These are phyloP conservation scores for Scomber scombrus DNA, from an alignment of 2,113 vertebrate genomes.

Conservation along the genomic window DNA sequence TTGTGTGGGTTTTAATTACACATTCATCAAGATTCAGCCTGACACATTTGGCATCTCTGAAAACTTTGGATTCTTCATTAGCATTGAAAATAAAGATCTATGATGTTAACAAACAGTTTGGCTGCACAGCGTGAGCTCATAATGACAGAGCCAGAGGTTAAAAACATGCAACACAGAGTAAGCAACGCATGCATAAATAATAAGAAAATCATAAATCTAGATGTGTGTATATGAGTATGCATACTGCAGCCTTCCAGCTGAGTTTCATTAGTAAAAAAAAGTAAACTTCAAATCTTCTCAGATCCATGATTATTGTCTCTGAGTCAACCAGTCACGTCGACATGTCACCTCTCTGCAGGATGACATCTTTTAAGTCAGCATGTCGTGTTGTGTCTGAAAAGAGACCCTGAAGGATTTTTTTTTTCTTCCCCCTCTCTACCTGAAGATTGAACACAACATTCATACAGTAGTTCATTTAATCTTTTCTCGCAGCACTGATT, in stretches of 20 bases:
- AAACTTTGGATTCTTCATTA: too few relatives aligned
- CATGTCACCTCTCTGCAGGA: not conserved
- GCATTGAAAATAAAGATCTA: too few relatives aligned
- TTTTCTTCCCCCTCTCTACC: not conserved
- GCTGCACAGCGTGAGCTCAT: too few relatives aligned
- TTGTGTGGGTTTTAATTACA: too few relatives aligned
- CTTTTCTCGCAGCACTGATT: not conserved
- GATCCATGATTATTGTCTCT: not conserved
- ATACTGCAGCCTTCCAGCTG: too few relatives aligned
- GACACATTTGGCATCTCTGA: too few relatives aligned
- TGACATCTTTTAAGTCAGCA: not conserved
- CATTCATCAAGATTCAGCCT: too few relatives aligned
- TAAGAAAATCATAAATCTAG: not conserved
- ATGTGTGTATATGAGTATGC: not conserved
- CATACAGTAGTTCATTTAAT: not conserved
- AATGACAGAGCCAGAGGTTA: too few relatives aligned
- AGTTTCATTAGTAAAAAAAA: not conserved
- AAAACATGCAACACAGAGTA: too few relatives aligned
- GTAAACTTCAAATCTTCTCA: not conserved
- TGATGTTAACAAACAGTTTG: too few relatives aligned
- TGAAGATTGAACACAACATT: constrained; percentile 2
- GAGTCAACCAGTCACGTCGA: not conserved
- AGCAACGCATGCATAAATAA: too few relatives aligned
- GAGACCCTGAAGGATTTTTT: not conserved
- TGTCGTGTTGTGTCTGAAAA: constrained; percentile 15